phyloP scores from a whole-genome alignment of 2,113 vertebrate species.

The Sinocyclocheilus anophthalmus region DNA sequence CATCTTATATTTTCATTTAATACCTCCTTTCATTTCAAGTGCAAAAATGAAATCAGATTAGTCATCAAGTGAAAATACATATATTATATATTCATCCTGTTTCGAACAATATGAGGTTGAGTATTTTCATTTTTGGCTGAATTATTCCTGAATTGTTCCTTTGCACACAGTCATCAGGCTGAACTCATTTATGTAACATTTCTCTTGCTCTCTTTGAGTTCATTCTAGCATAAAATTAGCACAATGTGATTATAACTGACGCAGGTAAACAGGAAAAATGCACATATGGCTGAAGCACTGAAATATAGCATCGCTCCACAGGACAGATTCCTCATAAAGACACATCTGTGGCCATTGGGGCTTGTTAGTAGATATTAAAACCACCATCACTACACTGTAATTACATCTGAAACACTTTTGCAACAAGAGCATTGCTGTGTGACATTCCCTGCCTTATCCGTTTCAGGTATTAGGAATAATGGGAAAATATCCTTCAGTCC shows the following conservation, averaged over 20 bases:
- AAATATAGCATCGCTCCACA: not conserved
- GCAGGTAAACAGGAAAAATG: not conserved
- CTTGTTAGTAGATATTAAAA: not conserved
- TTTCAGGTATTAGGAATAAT: not conserved
- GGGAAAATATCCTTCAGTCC: not conserved
- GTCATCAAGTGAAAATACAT: not conserved
- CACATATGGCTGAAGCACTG: not conserved
- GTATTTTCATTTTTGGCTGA: not conserved
- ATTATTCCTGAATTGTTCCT: not conserved
- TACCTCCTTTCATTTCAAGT: not conserved
- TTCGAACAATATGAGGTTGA: not conserved
- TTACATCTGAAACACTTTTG: not conserved
- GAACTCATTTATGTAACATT: not conserved
- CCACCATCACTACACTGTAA: not conserved
- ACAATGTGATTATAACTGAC: not conserved
- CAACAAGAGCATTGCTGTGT: not conserved
- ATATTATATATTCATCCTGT: not conserved
- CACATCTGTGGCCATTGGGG: not conserved
- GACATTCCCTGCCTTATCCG: not conserved
- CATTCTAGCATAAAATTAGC: not conserved
- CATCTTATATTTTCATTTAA: not conserved
- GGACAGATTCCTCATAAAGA: slow-evolving; percentile 6
- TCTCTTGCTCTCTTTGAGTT: not conserved
- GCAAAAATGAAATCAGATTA: not conserved
- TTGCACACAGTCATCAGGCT: not conserved